These are phyloP conservation scores for Empis livida DNA, from an alignment of 2,888 invertebrate genomes.

Conservation along the genomic window DNA sequence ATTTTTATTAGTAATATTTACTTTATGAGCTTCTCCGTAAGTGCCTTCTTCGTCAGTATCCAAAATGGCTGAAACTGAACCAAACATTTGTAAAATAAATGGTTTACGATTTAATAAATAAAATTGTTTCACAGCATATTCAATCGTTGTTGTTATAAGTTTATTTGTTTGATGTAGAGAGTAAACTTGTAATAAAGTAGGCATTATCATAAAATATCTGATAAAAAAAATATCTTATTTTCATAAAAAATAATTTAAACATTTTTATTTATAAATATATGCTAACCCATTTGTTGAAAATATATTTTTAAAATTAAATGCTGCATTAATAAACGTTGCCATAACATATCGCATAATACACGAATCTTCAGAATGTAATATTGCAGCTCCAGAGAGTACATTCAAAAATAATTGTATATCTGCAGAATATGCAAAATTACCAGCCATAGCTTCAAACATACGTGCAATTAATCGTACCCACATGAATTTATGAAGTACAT, in stretches of 20 bases:
- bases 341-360: constrained; percentile 90
- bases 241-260: neutral
- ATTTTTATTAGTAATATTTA: constrained; percentile 23
- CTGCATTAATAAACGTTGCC: constrained; percentile 95
- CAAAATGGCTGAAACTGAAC: constrained; percentile 90
- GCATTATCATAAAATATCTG: constrained; percentile 93
- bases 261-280: neutral
- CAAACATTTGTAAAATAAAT: constrained; percentile 98
- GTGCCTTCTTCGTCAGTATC: constrained; percentile 81
- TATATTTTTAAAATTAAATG: constrained; percentile 96
- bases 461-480: constrained; percentile 94
- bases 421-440: constrained; percentile 90
- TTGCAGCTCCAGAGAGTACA: constrained; percentile 91
- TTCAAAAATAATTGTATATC: constrained; percentile 97
- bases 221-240: neutral
- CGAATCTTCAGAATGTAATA: constrained; percentile 93
- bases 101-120: constrained; percentile 96
- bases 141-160: constrained; percentile 86
- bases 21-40: constrained; percentile 86
- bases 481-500: constrained; percentile 96
- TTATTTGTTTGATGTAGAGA: constrained; percentile 96
- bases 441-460: constrained; percentile 97
- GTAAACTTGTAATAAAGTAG: constrained; percentile 90
- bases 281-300: constrained; percentile 88
- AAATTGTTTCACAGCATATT: constrained; percentile 97